phyloP scores from a whole-genome alignment of 2,113 vertebrate genomes.

The Probosciger aterrimus region DNA sequence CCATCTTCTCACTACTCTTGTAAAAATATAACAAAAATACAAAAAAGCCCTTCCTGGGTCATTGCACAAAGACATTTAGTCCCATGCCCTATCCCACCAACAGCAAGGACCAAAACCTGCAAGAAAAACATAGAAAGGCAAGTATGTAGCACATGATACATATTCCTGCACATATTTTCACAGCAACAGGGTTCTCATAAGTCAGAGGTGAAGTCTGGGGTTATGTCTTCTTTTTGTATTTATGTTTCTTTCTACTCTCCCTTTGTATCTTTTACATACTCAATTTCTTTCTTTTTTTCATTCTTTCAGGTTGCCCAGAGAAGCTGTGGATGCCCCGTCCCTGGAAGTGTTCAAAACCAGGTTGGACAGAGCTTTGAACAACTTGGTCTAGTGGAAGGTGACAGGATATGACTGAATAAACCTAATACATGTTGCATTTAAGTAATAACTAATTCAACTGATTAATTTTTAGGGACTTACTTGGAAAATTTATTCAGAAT shows the following conservation, averaged over 20 bases:
- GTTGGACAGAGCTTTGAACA: neutral
- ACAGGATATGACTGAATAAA: neutral
- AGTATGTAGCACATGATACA: neutral
- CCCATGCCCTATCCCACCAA: neutral
- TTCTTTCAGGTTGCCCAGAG: neutral
- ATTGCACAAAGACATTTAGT: neutral
- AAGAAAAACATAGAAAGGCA: neutral
- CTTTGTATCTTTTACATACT: neutral
- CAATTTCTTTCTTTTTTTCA: neutral
- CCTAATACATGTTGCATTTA: neutral
- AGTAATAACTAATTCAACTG: neutral
- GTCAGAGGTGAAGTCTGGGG: neutral
- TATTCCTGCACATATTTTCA: neutral
- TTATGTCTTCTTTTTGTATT: neutral
- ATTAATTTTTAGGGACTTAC: neutral
- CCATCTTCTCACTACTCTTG: rapidly evolving
- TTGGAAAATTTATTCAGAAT: neutral
- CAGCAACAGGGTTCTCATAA: neutral
- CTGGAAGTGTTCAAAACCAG: neutral
- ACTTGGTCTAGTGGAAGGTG: neutral
- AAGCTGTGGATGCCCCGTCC: neutral
- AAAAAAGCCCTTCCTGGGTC: neutral
- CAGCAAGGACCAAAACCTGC: neutral
- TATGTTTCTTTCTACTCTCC: neutral
- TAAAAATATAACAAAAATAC: neutral